Conservation (phyloP, 2,888 invertebrate species). For the Ophioninae sp. region DNA sequence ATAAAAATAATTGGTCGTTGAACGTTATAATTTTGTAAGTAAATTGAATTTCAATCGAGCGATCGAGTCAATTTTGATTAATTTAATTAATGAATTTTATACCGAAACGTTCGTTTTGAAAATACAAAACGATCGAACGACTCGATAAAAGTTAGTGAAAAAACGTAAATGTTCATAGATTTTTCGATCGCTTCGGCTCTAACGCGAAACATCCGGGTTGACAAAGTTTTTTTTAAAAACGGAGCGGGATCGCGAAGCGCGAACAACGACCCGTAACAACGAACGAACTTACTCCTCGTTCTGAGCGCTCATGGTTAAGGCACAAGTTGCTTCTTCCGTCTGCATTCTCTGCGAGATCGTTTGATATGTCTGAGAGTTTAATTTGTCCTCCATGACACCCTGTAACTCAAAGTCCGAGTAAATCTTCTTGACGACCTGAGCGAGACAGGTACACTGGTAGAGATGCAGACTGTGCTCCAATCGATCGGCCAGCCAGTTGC, state of each 20-base stretch:
- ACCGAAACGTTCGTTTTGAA: too few relatives aligned
- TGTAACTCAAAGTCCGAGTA: conserved; percentile 99
- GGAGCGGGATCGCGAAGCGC: too few relatives aligned
- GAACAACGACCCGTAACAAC: neutral
- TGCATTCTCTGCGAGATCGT: conserved; percentile 96
- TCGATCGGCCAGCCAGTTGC: conserved; percentile 96
- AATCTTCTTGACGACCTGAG: conserved; percentile 98
- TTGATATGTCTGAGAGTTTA: conserved; percentile 97
- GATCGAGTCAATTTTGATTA: too few relatives aligned
- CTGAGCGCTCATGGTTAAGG: conserved; percentile 90
- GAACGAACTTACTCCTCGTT: conserved; percentile 84
- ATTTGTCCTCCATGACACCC: conserved; percentile 98
- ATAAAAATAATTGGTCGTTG: too few relatives aligned
- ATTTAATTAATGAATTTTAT: too few relatives aligned
- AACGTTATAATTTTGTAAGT: too few relatives aligned
- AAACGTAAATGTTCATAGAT: too few relatives aligned
- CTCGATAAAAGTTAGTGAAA: too few relatives aligned
- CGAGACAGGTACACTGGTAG: conserved; percentile 98
- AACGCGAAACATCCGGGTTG: too few relatives aligned
- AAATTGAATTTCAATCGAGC: too few relatives aligned
- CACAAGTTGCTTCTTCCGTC: conserved; percentile 97
- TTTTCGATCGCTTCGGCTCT: too few relatives aligned
- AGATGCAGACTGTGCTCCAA: conserved; percentile 96
- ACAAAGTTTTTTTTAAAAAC: neutral
- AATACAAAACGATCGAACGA: too few relatives aligned